These are phyloP conservation scores for Muricea muricata DNA, from an alignment of 92 coral and sea anemone species.

Conservation along the genomic window DNA sequence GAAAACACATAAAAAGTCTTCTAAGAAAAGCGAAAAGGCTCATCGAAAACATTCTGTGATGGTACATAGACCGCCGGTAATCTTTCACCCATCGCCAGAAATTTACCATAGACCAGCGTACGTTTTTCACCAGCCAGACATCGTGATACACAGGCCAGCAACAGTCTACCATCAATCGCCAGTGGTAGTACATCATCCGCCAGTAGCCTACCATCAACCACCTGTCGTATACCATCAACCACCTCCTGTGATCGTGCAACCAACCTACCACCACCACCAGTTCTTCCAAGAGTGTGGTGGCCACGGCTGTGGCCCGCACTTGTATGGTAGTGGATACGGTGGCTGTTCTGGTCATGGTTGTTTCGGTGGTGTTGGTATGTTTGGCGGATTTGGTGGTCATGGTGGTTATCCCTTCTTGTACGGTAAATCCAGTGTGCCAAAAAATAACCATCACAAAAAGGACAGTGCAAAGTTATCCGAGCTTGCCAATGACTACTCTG, in stretches of 20 bases:
- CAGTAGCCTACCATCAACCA: conserved; percentile 89
- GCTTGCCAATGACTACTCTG: background rate
- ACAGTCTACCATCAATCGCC: conserved; percentile 93
- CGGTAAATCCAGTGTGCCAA: conserved; percentile 39
- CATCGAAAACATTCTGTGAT: conserved; percentile 81
- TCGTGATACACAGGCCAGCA: conserved; percentile 95
- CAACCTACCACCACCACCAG: conserved; percentile 78
- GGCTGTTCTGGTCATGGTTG: conserved; percentile 42
- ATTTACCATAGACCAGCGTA: conserved; percentile 89
- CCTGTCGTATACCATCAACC: conserved; percentile 93
- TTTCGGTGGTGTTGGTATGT: conserved; percentile 17
- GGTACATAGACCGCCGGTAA: conserved; percentile 86
- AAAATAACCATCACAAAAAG: conserved; percentile 41
- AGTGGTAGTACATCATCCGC: conserved; percentile 92
- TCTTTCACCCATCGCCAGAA: conserved; percentile 98
- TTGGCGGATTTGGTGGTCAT: conserved; percentile 14
- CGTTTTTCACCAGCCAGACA: conserved; percentile 92
- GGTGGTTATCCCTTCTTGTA: conserved; percentile 58
- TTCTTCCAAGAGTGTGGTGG: background rate
- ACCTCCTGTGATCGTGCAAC: conserved; percentile 85
- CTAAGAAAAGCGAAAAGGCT: conserved; percentile 60
- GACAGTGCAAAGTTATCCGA: conserved; percentile 17
- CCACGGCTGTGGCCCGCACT: conserved; percentile 8
- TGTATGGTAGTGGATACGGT: conserved; percentile 14
- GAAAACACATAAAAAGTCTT: background rate